These are phyloP conservation scores for Artibeus jamaicensis DNA, from an alignment of 2,797 vertebrate species.

Conservation along the genomic window DNA sequence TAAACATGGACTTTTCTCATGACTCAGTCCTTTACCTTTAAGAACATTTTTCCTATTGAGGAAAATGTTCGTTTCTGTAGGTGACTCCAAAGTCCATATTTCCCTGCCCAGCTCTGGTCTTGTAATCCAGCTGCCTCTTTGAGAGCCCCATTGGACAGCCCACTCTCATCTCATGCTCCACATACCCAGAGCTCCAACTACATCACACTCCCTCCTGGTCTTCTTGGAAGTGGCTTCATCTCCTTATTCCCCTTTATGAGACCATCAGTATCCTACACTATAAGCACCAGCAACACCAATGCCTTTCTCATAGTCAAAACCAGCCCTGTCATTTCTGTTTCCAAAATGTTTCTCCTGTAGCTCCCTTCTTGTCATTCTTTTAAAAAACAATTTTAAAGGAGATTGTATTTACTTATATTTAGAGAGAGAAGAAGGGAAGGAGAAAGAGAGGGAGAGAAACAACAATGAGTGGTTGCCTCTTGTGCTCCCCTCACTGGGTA, in stretches of 20 bases:
- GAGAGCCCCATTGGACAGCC: neutral
- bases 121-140: neutral
- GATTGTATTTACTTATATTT: too few species aligned
- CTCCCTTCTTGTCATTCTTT: neutral
- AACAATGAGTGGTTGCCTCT: too few species aligned
- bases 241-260: neutral
- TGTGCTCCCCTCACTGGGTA: too few species aligned
- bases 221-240: neutral
- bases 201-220: neutral
- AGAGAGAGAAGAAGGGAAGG: too few species aligned
- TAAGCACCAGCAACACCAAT: fast-evolving
- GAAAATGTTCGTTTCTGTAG: neutral
- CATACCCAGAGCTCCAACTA: neutral
- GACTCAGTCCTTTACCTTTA: neutral
- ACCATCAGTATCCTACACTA: neutral
- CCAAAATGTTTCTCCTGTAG: neutral
- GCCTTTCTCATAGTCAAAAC: neutral
- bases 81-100: neutral
- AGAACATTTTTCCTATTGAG: neutral
- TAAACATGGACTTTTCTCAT: neutral
- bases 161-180: neutral
- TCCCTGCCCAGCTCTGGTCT: neutral
- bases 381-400: too few species aligned
- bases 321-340: neutral
- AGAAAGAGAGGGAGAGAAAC: too few species aligned